Conservation (phyloP, 2,888 invertebrate species). For the Boloria euphrosyne region DNA sequence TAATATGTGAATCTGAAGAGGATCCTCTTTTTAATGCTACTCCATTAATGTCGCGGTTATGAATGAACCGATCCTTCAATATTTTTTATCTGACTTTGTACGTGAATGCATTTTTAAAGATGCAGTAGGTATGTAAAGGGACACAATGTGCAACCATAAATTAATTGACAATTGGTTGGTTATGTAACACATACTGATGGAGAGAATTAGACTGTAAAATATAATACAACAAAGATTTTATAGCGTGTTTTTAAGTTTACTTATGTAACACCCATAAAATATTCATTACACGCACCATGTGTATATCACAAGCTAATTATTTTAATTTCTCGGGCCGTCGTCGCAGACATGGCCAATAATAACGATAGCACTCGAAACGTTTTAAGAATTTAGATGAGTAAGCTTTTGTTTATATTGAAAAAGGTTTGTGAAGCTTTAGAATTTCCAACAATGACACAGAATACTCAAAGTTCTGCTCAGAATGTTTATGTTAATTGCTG, state of each 20-base stretch:
- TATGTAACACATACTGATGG: conserved; percentile 30
- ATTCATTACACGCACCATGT: conserved; percentile 47
- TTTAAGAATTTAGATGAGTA: conserved; percentile 63
- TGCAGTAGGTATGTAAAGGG: conserved; percentile 34
- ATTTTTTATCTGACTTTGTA: conserved; percentile 35
- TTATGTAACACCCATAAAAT: conserved; percentile 43
- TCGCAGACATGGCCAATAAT: conserved; percentile 63
- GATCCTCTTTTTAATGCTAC: conserved; percentile 1
- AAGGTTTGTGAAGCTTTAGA: conserved; percentile 36
- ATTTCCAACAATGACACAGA: conserved; percentile 37
- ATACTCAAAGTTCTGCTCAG: conserved; percentile 30
- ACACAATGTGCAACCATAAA: conserved; percentile 36
- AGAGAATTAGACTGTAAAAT: conserved; percentile 29
- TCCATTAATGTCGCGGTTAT: conserved; percentile 37
- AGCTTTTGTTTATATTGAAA: conserved; percentile 41
- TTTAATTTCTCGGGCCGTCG: conserved; percentile 70
- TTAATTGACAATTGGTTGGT: conserved; percentile 37
- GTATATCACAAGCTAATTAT: conserved; percentile 71
- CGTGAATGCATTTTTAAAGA: conserved; percentile 38
- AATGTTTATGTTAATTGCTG: conserved; percentile 30
- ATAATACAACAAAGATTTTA: conserved; percentile 26
- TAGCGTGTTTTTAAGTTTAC: conserved; percentile 33
- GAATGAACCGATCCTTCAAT: conserved; percentile 35
- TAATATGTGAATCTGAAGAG: not conserved
- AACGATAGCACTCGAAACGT: conserved; percentile 57